These are phyloP conservation scores for Endotricha flammealis DNA, from an alignment of 2,888 invertebrate genomes.

Conservation along the genomic window DNA sequence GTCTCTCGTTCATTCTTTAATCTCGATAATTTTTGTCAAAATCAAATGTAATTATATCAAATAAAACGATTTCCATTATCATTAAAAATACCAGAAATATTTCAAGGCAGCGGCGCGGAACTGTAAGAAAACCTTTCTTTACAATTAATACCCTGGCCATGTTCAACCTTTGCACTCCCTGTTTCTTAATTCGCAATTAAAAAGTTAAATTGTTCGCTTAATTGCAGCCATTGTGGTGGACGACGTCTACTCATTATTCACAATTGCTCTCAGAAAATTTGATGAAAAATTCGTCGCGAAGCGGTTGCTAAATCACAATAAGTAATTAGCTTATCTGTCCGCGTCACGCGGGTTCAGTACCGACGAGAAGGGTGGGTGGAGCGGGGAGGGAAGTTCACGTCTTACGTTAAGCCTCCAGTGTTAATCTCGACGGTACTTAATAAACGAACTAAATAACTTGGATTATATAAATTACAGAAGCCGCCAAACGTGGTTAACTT, in stretches of 20 bases:
- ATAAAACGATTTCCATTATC: too few relatives aligned
- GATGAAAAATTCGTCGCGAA: constrained; percentile 55
- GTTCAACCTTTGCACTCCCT: constrained; percentile 61
- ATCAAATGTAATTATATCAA: too few relatives aligned
- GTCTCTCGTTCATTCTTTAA: too few relatives aligned
- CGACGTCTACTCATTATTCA: constrained; percentile 61
- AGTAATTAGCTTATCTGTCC: constrained; percentile 72
- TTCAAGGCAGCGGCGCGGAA: too few relatives aligned
- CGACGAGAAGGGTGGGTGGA: constrained; percentile 21
- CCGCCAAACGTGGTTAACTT: constrained; percentile 40
- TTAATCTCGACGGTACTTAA: constrained; percentile 61
- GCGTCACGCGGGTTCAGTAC: constrained; percentile 47
- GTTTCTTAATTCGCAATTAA: constrained; percentile 71
- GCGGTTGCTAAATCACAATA: constrained; percentile 63
- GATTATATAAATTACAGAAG: constrained; percentile 52
- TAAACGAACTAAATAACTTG: constrained; percentile 58
- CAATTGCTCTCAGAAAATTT: constrained; percentile 54
- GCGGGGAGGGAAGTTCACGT: constrained; percentile 38
- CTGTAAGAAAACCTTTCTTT: constrained; percentile 30
- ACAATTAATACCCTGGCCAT: constrained; percentile 52
- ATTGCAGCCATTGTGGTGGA: constrained; percentile 67
- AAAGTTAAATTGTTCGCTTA: constrained; percentile 74
- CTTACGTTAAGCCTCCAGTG: constrained; percentile 55
- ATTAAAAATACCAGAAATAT: too few relatives aligned
- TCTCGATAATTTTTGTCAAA: too few relatives aligned